Base-by-base conservation (phyloP, 2,113 vertebrate genomes). In the Melanostigma gelatinosum region DNA sequence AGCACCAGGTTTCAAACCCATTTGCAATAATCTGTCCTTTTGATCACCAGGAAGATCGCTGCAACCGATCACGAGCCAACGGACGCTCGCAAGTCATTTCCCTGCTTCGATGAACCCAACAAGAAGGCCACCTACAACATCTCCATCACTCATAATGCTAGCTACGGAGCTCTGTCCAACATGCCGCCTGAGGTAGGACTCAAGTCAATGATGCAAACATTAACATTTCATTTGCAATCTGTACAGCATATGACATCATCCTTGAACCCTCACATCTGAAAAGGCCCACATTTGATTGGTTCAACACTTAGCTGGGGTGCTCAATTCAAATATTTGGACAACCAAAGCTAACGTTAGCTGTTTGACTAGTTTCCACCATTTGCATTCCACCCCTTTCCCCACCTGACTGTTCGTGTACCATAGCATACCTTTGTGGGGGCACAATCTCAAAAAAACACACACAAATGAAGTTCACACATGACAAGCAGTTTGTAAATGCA, bases 21-120 rank as follows among this genome's bases (percentile, higher is more conserved):
- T 60, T 29, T 80, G 10, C 15, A 76, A 75, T 57, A 27, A 36
- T 29, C 20, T 93, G 86, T 94, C 52, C 52, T 88, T 27, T 81
- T 74, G 6, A 50, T 72, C 77, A 18, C 29, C 91, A 99, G 98
- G 93, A 99, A 97, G 91, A 99, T 99, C 82, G 98, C 97, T 57
- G 98, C 97, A 34, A 98, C 98, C 8, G 98, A 99, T 92, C 98
- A 99, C 8, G 97, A 99, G 86, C 98, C 98, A 54, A 99, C 98
- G 38, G 98, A 99, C 55, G 98, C 98, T 42, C 96, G 98, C 46
- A 99, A 99, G 91, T 96, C 98, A 0, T 99, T 99, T 80, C 98
- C 98, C 60, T 99, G 98, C 87, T 99, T 99, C 78, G 98, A 99
- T 4, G 98, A 99, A 80, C 98, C 98, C 34, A 98, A 99, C 93